Evolutionary conservation across 2,888 invertebrate genomes (phyloP).

Genomic region (Meiosimyza decipiens): DNA sequence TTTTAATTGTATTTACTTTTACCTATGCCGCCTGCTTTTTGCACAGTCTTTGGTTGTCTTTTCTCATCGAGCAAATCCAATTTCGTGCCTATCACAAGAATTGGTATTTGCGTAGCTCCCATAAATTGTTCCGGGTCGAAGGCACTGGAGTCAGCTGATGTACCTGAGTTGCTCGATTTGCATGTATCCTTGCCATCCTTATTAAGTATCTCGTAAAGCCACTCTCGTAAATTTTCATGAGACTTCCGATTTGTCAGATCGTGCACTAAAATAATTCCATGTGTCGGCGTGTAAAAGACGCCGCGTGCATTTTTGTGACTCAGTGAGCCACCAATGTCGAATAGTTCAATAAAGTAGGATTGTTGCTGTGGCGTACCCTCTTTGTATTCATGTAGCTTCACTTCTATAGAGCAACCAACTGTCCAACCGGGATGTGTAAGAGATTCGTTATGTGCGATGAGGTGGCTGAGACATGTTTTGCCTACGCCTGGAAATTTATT

Average conservation of each 20-base stretch:
- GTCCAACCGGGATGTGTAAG: slow-evolving; percentile 93
- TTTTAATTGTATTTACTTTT: slow-evolving; percentile 41
- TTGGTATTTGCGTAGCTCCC: slow-evolving; percentile 89
- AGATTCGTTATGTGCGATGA: slow-evolving; percentile 89
- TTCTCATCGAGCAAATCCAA: slow-evolving; percentile 85
- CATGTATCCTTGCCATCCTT: slow-evolving; percentile 72
- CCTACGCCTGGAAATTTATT: slow-evolving; percentile 81
- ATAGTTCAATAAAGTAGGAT: slow-evolving; percentile 93
- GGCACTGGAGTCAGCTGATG: slow-evolving; percentile 39
- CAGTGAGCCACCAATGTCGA: slow-evolving; percentile 97
- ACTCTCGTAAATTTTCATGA: slow-evolving; percentile 90
- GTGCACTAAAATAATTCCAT: slow-evolving; percentile 97
- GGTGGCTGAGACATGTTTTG: slow-evolving; percentile 93
- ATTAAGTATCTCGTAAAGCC: slow-evolving; percentile 91
- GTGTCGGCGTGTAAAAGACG: slow-evolving; percentile 93
- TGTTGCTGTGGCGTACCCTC: slow-evolving; percentile 93
- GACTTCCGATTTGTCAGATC: slow-evolving; percentile 97
- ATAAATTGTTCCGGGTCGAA: slow-evolving; percentile 89
- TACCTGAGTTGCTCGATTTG: slow-evolving; percentile 49
- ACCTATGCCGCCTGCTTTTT: slow-evolving; percentile 65
- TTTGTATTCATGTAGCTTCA: slow-evolving; percentile 93
- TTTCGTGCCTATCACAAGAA: slow-evolving; percentile 94
- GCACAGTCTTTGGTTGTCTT: slow-evolving; percentile 68
- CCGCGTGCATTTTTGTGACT: slow-evolving; percentile 92
- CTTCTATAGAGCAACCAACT: slow-evolving; percentile 95